Percentiles rank a stretch among this genome's conserved stretches.
Evolutionary conservation across 2,797 vertebrate species (phyloP).

Genomic region (Darevskia mixta): DNA sequence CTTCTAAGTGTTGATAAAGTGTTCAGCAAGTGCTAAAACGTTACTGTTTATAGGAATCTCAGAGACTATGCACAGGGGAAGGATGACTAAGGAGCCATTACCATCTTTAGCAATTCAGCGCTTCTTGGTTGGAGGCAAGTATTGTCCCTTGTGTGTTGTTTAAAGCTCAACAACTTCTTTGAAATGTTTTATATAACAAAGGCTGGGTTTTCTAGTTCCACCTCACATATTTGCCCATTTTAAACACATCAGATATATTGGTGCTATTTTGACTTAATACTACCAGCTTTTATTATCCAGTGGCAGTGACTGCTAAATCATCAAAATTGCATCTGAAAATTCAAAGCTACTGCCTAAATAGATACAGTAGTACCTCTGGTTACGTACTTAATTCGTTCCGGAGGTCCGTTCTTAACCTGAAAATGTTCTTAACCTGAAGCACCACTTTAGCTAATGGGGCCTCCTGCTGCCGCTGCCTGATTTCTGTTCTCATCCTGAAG

Average conservation of each 20-base stretch:
- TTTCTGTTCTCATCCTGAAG: too few relatives aligned
- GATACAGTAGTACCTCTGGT: too few relatives aligned
- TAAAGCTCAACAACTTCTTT: not conserved
- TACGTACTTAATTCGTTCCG: too few relatives aligned
- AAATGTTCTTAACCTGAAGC: too few relatives aligned
- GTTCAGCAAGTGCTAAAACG: not conserved
- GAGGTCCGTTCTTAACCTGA: too few relatives aligned
- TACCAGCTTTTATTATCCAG: not conserved
- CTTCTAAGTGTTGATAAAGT: not conserved
- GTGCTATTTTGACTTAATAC: not conserved
- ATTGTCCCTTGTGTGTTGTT: not conserved
- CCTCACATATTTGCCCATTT: not conserved
- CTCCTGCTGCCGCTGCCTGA: too few relatives aligned
- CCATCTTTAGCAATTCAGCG: not conserved
- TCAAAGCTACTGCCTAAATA: not conserved
- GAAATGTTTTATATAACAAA: not conserved
- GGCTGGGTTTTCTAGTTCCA: not conserved
- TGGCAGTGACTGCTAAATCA: not conserved
- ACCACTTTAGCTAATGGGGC: too few relatives aligned
- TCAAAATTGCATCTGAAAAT: not conserved
- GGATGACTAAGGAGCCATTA: constrained; percentile 6
- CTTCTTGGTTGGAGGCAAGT: not conserved
- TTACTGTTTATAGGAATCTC: not conserved
- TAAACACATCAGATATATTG: not conserved
- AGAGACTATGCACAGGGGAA: not conserved